phyloP scores from a whole-genome alignment of 2,888 invertebrate genomes.

The Ariolimax columbianus region DNA sequence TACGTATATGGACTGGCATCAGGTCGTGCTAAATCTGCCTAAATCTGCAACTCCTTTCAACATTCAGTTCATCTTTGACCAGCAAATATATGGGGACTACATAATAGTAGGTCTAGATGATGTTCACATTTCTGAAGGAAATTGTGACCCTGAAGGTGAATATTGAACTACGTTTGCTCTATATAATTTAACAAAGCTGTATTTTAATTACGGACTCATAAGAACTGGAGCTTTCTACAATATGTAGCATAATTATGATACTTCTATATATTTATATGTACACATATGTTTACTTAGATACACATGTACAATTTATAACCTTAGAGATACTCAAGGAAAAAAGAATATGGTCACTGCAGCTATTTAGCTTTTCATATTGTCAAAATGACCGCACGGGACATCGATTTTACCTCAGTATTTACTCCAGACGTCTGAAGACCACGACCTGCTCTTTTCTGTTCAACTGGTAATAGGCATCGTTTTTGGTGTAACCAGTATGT shows the following conservation, averaged over 20 bases:
- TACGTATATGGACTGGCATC: conserved; percentile 2
- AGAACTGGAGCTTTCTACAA: not conserved
- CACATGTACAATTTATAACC: too few species aligned
- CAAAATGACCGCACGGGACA: too few species aligned
- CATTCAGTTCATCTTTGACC: conserved; percentile 8
- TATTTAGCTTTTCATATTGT: too few species aligned
- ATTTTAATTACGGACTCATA: not conserved
- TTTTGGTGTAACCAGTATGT: too few species aligned
- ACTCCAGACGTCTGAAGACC: too few species aligned
- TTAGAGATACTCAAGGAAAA: too few species aligned
- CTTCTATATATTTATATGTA: too few species aligned
- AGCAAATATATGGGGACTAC: not conserved
- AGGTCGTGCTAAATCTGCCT: not conserved
- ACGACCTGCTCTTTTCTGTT: too few species aligned
- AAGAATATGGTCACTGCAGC: too few species aligned
- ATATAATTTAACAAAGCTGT: not conserved
- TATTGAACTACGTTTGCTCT: not conserved
- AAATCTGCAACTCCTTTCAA: not conserved
- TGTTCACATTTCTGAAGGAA: conserved; percentile 6
- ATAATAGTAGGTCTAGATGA: conserved; percentile 12
- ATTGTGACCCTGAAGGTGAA: conserved; percentile 9
- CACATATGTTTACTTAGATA: too few species aligned
- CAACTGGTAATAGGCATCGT: too few species aligned
- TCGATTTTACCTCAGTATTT: too few species aligned
- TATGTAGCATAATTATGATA: not conserved